Evolutionary conservation across 2,113 vertebrate species (phyloP), one percentile per base, ranked within the genome.

Genomic region (Tilapia sparmanii): DNA sequence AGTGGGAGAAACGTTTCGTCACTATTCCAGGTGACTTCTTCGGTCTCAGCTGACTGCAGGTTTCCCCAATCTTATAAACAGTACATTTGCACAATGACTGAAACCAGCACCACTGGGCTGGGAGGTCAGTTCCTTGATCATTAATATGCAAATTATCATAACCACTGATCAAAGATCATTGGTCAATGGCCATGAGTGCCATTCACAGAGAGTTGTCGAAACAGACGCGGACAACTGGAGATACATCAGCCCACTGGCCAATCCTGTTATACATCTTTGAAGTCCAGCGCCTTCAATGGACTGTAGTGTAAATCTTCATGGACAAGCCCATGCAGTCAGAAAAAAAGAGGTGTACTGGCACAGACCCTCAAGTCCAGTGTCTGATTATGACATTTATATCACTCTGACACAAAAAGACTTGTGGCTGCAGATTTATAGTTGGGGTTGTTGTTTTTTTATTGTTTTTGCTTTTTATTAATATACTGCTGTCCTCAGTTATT

Each of bases 131-230:
- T 63, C 0, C 18, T 35, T 3, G 59, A 33, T 63, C 31, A n/a
- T 63, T 35, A 63, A n/a, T 63, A 63, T 35, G 59, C 31, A 63
- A 63, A n/a, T 63, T 63, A 11, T 63, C 31, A 63, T n/a, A 11
- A 12, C 2, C 31, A 12, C 59, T 63, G 59, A 63, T 63, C 31
- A 61, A 61, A 2, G 26, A 35, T 18, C 59, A 7, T 0, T 63
- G 59, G 1, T 35, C 59, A 63, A n/a, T n/a, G 59, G 6, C 0
- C 10, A 61, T 19, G 16, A 19, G 16, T 10, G 0, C 57, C 29
- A 19, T 35, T 63, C 2, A 63, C 59, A 35, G 31, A 63, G 31
- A 35, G 10, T 2, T 71, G n/a, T 15, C 1, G 5, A 42, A 33
- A 38, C 18, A 66, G 31, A 35, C 19, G 11, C 1, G 6, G 10